phyloP scores from a whole-genome alignment of 2,113 vertebrate species.

The Clarias gariepinus region DNA sequence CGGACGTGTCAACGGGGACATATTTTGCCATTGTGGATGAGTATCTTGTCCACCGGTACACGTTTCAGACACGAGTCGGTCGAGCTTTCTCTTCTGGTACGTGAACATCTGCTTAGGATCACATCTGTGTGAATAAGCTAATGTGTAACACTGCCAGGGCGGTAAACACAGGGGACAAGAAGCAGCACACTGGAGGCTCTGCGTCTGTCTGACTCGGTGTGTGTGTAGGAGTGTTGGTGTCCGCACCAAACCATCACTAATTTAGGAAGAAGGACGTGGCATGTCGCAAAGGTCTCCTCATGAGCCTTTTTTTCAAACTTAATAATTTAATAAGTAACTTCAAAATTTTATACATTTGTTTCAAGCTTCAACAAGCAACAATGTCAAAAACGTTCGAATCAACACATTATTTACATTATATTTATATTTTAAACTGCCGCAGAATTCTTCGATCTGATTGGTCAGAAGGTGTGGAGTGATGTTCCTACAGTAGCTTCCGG shows the following conservation, averaged over 20 bases:
- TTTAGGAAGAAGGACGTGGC: slow-evolving; percentile 5
- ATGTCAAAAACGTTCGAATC: neutral
- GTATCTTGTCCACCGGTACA: neutral
- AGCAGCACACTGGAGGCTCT: neutral
- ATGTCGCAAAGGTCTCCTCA: neutral
- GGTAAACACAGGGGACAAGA: slow-evolving; percentile 7
- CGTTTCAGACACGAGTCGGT: neutral
- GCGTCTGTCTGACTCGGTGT: neutral
- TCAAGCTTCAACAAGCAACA: neutral
- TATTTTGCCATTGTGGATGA: neutral
- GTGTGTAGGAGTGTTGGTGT: neutral
- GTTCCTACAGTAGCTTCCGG: neutral
- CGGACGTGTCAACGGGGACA: neutral
- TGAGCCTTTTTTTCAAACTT: neutral
- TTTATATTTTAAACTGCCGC: neutral
- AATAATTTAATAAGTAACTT: too few relatives aligned
- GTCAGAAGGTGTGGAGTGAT: neutral
- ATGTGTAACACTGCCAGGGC: neutral
- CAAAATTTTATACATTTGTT: neutral
- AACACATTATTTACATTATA: neutral
- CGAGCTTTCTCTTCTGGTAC: neutral
- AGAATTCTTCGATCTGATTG: neutral
- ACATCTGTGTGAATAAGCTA: neutral
- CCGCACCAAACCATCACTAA: neutral
- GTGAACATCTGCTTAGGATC: slow-evolving; percentile 15